Conservation (phyloP, 2,113 vertebrate genomes). For the Danionella cerebrum region DNA sequence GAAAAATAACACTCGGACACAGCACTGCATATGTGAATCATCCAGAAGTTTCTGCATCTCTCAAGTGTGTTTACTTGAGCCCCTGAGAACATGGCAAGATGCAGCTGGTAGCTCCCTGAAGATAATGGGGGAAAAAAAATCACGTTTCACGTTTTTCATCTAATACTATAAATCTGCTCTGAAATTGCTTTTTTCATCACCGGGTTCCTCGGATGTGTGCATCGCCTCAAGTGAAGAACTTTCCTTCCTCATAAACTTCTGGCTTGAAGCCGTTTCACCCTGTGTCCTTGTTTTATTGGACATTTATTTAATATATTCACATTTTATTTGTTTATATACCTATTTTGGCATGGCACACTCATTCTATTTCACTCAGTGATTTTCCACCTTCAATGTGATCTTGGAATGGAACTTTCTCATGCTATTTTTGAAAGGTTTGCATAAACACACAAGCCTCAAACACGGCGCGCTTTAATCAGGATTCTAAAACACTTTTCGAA, state of each 20-base stretch:
- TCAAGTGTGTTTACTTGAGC: slow-evolving; percentile 38
- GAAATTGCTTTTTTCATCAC: slow-evolving; percentile 30
- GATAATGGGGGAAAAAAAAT: slow-evolving; percentile 30
- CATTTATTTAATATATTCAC: neutral
- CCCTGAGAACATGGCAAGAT: slow-evolving; percentile 49
- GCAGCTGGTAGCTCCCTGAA: slow-evolving; percentile 51
- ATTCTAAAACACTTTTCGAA: slow-evolving; percentile 22
- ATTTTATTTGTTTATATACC: neutral
- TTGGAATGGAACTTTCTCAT: slow-evolving; percentile 29
- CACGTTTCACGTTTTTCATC: slow-evolving; percentile 21
- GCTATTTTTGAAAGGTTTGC: slow-evolving; percentile 38
- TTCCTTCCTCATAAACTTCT: neutral
- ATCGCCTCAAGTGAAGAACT: neutral
- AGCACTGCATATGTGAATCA: slow-evolving; percentile 53
- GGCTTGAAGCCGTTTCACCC: neutral
- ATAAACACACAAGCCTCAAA: slow-evolving; percentile 45
- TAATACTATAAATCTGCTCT: slow-evolving; percentile 25
- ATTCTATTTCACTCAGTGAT: slow-evolving; percentile 25
- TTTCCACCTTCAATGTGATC: slow-evolving; percentile 32
- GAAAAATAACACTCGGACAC: slow-evolving; percentile 59
- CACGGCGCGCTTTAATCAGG: slow-evolving; percentile 40
- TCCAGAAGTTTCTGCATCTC: slow-evolving; percentile 45
- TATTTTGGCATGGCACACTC: neutral
- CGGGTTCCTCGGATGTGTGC: neutral
- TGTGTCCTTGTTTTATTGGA: slow-evolving; percentile 8